Evolutionary conservation across 2,888 invertebrate species (phyloP).

Genomic region (Pyrgus malvae): DNA sequence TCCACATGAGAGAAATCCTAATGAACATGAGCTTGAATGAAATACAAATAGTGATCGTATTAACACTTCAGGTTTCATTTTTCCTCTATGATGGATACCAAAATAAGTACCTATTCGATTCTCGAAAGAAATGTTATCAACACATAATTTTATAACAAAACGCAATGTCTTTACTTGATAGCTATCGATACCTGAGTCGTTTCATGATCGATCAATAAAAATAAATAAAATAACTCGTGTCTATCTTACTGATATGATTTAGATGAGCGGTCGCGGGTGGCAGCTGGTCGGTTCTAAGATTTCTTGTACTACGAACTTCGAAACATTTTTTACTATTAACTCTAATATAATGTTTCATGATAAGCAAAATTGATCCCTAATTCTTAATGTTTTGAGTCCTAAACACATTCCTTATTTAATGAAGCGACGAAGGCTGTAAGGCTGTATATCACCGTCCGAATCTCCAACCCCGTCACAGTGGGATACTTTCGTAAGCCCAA

Average conservation of each 20-base stretch:
- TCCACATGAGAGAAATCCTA: no score
- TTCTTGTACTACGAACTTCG: constrained; percentile 34
- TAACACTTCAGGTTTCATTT: no score
- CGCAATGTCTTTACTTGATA: constrained; percentile 29
- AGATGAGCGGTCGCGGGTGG: constrained; percentile 59
- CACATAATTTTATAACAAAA: constrained; percentile 39
- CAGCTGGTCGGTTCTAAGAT: constrained; percentile 54
- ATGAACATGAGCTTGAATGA: no score
- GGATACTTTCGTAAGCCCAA: constrained; percentile 56
- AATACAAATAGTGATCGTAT: no score
- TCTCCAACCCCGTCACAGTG: constrained; percentile 63
- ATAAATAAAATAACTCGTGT: constrained; percentile 46
- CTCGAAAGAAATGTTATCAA: no score
- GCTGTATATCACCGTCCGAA: constrained; percentile 38
- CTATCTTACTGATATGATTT: constrained; percentile 56
- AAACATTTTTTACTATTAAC: constrained; percentile 46
- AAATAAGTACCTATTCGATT: no score
- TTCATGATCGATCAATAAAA: constrained; percentile 54
- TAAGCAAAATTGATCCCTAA: constrained; percentile 6
- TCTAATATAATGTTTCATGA: constrained; percentile 21
- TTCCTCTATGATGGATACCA: no score
- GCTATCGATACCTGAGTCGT: constrained; percentile 26
- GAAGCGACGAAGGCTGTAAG: constrained; percentile 4
- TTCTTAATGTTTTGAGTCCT: not conserved
- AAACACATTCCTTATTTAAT: not conserved